These are phyloP conservation scores for Anarsia innoxiella DNA, from an alignment of 2,888 invertebrate genomes.

Conservation along the genomic window DNA sequence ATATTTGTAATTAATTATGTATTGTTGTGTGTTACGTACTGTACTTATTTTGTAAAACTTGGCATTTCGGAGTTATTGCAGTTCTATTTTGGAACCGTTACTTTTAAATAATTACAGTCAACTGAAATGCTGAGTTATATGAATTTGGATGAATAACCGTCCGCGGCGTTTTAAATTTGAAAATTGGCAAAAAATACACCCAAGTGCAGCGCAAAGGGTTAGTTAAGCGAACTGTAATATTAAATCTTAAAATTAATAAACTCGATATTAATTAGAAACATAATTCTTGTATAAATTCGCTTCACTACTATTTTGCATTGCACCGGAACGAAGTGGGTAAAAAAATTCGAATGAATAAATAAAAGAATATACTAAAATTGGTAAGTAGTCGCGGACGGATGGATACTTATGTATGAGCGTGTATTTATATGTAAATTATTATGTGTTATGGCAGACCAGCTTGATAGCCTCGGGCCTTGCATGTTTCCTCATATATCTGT, in stretches of 20 bases:
- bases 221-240: too few relatives aligned
- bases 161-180: constrained; percentile 23
- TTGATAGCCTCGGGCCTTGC: constrained; percentile 33
- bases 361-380: too few relatives aligned
- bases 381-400: constrained; percentile 40
- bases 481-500: constrained; percentile 43
- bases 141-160: constrained; percentile 20
- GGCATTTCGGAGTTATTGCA: constrained; percentile 23
- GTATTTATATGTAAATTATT: constrained; percentile 25
- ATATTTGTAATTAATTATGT: constrained; percentile 8
- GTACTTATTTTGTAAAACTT: constrained; percentile 15
- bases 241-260: too few relatives aligned
- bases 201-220: too few relatives aligned
- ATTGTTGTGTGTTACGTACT: constrained; percentile 16
- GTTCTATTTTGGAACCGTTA: too few relatives aligned
- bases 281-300: too few relatives aligned
- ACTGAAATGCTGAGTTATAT: constrained; percentile 23
- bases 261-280: too few relatives aligned
- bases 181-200: too few relatives aligned
- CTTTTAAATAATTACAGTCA: too few relatives aligned
- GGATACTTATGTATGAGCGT: constrained; percentile 14
- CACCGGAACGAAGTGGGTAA: too few relatives aligned
- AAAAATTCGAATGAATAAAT: too few relatives aligned
- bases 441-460: constrained; percentile 33
- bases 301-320: too few relatives aligned